Conservation (phyloP, 2,888 invertebrate genomes). For the Sarcophaga variegata region DNA sequence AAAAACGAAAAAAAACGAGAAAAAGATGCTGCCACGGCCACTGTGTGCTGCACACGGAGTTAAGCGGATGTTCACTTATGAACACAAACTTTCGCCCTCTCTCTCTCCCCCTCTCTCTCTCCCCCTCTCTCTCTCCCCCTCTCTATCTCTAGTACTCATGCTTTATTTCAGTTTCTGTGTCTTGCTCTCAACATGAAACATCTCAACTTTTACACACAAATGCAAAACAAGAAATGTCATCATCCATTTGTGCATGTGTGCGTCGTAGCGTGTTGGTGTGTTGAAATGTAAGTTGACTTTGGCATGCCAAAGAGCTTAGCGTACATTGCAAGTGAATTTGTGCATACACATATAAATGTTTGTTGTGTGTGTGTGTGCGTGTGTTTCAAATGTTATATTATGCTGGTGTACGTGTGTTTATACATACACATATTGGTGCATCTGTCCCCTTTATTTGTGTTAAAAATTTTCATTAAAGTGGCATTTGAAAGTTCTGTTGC, state of each 20-base stretch:
- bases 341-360: not conserved
- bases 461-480: conserved; percentile 68
- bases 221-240: conserved; percentile 68
- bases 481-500: conserved; percentile 68
- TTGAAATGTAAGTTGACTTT: conserved; percentile 52
- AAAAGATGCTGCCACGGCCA: conserved; percentile 52
- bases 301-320: conserved; percentile 33
- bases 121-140: no score
- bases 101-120: not conserved
- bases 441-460: conserved; percentile 61
- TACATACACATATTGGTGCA: conserved; percentile 10
- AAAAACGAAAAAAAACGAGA: not conserved
- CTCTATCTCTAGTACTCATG: not conserved
- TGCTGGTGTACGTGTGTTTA: conserved; percentile 45
- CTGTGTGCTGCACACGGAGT: conserved; percentile 47
- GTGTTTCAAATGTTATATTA: not conserved
- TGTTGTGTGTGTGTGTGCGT: not conserved
- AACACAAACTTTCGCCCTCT: conserved; percentile 59
- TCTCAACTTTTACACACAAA: conserved; percentile 62
- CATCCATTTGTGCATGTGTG: conserved; percentile 43
- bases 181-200: conserved; percentile 56
- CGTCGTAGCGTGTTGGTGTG: conserved; percentile 29
- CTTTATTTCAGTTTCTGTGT: not conserved
- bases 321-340: not conserved
- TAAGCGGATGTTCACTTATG: conserved; percentile 69